Percentiles rank a stretch among this genome's conserved stretches.
phyloP scores from a whole-genome alignment of 2,113 vertebrate species.

The Malaclemys terrapin region DNA sequence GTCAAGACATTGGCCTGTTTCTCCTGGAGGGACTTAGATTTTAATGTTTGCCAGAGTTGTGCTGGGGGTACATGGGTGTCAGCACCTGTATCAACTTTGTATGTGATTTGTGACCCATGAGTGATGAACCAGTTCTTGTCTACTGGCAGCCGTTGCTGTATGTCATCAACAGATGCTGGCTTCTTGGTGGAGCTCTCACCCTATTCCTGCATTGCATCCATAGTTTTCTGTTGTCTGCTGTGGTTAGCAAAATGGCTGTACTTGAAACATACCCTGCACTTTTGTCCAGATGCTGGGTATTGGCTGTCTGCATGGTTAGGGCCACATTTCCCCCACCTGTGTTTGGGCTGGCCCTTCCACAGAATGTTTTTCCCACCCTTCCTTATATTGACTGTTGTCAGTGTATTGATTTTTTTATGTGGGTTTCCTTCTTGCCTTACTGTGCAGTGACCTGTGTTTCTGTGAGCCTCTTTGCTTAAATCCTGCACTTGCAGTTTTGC shows the following conservation, averaged over 20 bases:
- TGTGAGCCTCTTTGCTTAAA: not conserved
- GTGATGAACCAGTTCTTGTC: no score
- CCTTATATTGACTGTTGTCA: not conserved
- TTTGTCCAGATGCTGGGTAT: not conserved
- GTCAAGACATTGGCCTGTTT: not conserved
- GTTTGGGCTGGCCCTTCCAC: not conserved
- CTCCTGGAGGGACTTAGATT: not conserved
- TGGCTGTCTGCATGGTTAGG: not conserved
- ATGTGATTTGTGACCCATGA: no score
- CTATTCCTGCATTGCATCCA: not conserved
- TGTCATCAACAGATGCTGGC: not conserved
- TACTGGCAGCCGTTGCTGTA: not conserved
- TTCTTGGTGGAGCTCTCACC: not conserved
- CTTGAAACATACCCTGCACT: rapidly evolving
- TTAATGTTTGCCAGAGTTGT: no score
- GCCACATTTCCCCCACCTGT: not conserved
- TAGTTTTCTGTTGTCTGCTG: not conserved
- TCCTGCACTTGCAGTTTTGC: not conserved
- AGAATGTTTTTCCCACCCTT: not conserved
- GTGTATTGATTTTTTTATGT: no score
- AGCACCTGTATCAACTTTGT: no score
- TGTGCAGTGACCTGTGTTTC: no score
- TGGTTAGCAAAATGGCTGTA: rapidly evolving
- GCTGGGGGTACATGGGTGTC: no score
- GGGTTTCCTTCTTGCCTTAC: not conserved